Base-by-base conservation (phyloP, 2,113 vertebrate genomes). In the Campylomormyrus tamandua region DNA sequence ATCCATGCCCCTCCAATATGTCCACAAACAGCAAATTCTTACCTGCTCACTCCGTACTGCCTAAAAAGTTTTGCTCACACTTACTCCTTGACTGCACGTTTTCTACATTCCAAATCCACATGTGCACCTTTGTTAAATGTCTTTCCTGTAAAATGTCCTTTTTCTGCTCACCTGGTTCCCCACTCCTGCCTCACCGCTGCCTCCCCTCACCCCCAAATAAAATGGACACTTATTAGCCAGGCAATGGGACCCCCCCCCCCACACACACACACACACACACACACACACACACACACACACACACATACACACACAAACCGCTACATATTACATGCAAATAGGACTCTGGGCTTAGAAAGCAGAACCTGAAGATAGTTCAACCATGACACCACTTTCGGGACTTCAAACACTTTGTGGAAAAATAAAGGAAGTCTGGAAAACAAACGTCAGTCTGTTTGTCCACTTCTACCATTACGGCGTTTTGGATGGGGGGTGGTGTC, bases 401-500 rank as follows among this genome's bases (percentile, higher is more conserved):
- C 94, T 94, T 95, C 92, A 94, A 95, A 95, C 92, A 87, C 90
- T 87, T 89, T 89, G 88, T 92, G 89, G 90, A 95, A 95, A 93
- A 95, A 95, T 92, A 95, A 93, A 94, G 94, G 93, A 94, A 93
- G 93, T 95, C 93, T 92, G 92, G 90, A 92, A 94, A 93, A 93
- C 90, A 89, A 92, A 92, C 90, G 89, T 88, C 88, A 91, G 90
- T 90, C 19, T 94, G 93, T 95, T 95, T 95, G 93, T 94, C 92
- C 94, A 91, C 93, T 91, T 93, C 90, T 91, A 92, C 94, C 93
- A 93, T 94, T 92, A 93, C 90, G 91, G 93, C 91, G 93, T 94
- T 93, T 92, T 85, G 92, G 93, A 90, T 15, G 70, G 31, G 35
- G 74, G 74, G 66, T 10, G 35, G 31, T 5, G 31, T 42, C 74